Percentiles rank a stretch among this genome's conserved stretches.
phyloP scores from a whole-genome alignment of 2,888 invertebrate genomes.

The Rotaria sp. region DNA sequence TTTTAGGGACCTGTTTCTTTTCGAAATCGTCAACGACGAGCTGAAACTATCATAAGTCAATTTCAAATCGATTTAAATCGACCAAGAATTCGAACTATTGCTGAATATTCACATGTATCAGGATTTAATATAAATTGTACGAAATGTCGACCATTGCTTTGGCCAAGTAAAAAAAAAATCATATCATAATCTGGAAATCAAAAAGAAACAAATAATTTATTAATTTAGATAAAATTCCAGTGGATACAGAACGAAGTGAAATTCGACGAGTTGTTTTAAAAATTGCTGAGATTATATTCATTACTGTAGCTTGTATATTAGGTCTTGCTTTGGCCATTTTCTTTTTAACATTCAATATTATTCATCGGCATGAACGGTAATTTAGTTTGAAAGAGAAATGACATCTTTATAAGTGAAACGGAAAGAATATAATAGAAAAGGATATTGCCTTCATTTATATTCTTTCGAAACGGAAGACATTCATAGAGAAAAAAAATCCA shows the following conservation, averaged over 20 bases:
- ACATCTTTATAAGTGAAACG: no score
- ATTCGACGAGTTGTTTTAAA: not conserved
- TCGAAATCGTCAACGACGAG: not conserved
- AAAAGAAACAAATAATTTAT: not conserved
- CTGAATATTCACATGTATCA: not conserved
- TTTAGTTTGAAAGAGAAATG: no score
- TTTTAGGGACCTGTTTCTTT: conserved; percentile 7
- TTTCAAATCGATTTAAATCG: not conserved
- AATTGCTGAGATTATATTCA: not conserved
- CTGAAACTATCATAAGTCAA: not conserved
- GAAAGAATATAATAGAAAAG: no score
- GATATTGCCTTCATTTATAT: no score
- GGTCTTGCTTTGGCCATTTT: not conserved
- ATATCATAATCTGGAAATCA: not conserved
- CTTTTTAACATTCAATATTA: conserved; percentile 16
- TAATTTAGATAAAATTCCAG: not conserved
- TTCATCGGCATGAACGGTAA: conserved; percentile 22
- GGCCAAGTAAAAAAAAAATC: not conserved
- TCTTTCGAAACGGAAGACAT: not conserved
- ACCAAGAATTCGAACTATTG: not conserved
- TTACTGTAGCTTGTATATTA: not conserved
- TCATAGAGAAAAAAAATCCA: not conserved
- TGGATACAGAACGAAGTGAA: not conserved
- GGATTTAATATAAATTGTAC: not conserved
- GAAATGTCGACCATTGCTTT: not conserved